Base-by-base conservation (phyloP, 1,140 invertebrate genomes). In the Lasaia peninsularis region DNA sequence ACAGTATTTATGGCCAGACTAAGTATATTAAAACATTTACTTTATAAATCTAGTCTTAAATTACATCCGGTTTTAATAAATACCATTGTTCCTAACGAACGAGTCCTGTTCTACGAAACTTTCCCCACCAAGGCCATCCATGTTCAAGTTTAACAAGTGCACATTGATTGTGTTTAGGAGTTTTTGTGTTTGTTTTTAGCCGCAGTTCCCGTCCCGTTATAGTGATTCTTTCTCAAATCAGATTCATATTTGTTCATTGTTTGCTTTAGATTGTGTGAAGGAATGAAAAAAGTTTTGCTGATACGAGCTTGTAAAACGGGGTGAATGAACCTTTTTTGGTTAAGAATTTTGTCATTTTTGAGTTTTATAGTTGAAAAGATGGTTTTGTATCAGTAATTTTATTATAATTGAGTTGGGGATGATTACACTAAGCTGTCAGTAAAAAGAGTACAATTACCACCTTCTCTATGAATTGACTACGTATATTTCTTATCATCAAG, bases 211-310 rank as follows among this genome's bases (percentile, higher is more conserved):
- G 40, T 48, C 40, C 40, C 40, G 40, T 48, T 48, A 48, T 20
- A 48, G 40, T 11, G 37, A 48, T 48, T 48, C 40, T 20, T 20
- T 48, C 16, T 48, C 40, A 48, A 48, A 48, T 48, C 40, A 48
- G 40, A 48, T 48, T 48, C 40, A 48, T 48, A 48, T 48, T 48
- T 48, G 40, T 48, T 20, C 40, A 48, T 48, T 48, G 40, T 48
- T 48, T 48, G 40, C 10, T 20, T 48, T 48, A 20, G 40, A 48
- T 48, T 48, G 40, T 48, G 40, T 48, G 40, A 48, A 48, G 40
- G 40, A 48, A n/a, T 20, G 18, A 21, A 48, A 48, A 48, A 48
- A 48, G 40, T 48, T 48, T 48, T 20, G 40, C 40, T 48, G 40
- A 48, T 48, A 48, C 40, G 18, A 21, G 40, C n/a, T 48, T 20